A percentile compares a stretch with the other conserved stretches of the same genome.
These are phyloP conservation scores for Premnoplex brunnescens DNA, from an alignment of 2,797 vertebrate species.

Conservation along the genomic window DNA sequence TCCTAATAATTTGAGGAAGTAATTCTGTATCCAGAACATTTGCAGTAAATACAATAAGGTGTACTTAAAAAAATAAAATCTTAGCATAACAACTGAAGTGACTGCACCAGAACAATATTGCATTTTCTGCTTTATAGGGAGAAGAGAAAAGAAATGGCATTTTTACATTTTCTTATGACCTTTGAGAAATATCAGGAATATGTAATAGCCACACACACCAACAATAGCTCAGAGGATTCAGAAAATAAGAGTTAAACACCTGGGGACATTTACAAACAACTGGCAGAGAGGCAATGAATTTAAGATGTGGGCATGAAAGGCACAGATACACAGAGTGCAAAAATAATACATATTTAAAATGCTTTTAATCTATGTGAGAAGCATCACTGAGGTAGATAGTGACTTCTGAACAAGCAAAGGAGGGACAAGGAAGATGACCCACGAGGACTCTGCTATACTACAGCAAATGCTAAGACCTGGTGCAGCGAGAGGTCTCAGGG, in stretches of 20 bases:
- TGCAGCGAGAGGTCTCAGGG: not conserved
- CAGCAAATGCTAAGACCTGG: not conserved
- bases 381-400: not conserved
- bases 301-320: conserved; percentile 38
- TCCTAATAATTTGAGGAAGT: conserved; percentile 56
- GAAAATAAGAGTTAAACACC: conserved; percentile 54
- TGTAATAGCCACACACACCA: conserved; percentile 55
- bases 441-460: accelerated
- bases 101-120: conserved; percentile 39
- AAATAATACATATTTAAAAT: conserved; percentile 28
- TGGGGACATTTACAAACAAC: conserved; percentile 63
- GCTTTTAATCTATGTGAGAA: conserved; percentile 38
- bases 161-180: conserved; percentile 71
- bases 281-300: conserved; percentile 39
- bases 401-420: not conserved
- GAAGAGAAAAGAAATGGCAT: conserved; percentile 45
- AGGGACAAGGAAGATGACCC: not conserved
- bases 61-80: conserved; percentile 25
- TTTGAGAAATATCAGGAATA: conserved; percentile 71
- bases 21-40: conserved; percentile 52
- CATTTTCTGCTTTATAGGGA: conserved; percentile 31
- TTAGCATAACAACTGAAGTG: conserved; percentile 25
- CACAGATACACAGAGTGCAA: not conserved
- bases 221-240: conserved; percentile 41
- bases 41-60: conserved; percentile 61